phyloP scores from a whole-genome alignment of 2,888 invertebrate species.

The Melinopterus prodromus region DNA sequence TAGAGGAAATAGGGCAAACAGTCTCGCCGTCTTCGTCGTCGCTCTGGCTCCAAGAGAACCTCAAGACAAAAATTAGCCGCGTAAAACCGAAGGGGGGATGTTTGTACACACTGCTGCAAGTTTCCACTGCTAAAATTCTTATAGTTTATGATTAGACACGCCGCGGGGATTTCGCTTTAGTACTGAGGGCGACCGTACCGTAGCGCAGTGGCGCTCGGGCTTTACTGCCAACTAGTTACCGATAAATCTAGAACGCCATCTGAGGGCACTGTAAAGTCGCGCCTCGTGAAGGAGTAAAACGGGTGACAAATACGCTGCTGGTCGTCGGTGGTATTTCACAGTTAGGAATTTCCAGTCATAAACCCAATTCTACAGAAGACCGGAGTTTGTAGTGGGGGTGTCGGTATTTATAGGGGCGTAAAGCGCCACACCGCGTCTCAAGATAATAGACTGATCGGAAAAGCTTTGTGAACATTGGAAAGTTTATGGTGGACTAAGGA shows the following conservation, averaged over 20 bases:
- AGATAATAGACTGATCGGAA: conserved; percentile 12
- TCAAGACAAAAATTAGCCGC: conserved; percentile 19
- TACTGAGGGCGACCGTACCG: conserved; percentile 16
- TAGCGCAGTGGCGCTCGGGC: conserved; percentile 7
- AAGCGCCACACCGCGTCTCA: neutral
- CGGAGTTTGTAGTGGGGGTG: conserved; percentile 12
- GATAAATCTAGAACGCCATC: conserved; percentile 36
- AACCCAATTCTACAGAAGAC: conserved; percentile 22
- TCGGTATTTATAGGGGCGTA: neutral
- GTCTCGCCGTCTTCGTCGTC: neutral
- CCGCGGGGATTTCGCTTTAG: conserved; percentile 14
- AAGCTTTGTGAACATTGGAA: conserved; percentile 12
- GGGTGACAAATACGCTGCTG: conserved; percentile 18
- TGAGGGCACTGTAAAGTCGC: conserved; percentile 16
- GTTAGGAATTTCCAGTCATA: conserved; percentile 24
- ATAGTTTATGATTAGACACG: conserved; percentile 25
- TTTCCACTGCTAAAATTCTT: conserved; percentile 19
- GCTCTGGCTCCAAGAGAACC: neutral
- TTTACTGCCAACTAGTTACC: conserved; percentile 38
- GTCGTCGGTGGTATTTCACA: conserved; percentile 18
- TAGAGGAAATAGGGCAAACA: neutral
- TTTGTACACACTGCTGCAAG: neutral
- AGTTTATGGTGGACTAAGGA: neutral
- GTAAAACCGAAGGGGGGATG: neutral
- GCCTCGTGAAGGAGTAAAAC: conserved; percentile 17